These are phyloP conservation scores for Podocnemis expansa DNA, from an alignment of 2,113 vertebrate genomes.

Conservation along the genomic window DNA sequence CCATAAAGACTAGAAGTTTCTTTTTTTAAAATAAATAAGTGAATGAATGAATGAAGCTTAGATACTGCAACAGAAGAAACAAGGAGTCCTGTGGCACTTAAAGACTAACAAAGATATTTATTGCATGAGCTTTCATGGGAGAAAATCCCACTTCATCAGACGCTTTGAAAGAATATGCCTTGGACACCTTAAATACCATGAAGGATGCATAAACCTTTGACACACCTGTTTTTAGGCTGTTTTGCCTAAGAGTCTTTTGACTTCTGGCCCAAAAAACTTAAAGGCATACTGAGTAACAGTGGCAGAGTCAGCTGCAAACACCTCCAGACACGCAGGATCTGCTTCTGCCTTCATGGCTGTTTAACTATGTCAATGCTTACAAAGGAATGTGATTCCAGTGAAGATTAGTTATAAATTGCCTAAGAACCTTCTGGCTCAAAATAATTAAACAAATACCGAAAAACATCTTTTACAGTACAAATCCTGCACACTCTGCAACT, in stretches of 20 bases:
- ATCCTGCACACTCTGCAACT: neutral
- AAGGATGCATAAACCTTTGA: neutral
- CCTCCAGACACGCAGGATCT: neutral
- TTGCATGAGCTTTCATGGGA: no score
- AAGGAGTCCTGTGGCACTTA: no score
- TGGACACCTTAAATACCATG: neutral
- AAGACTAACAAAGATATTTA: no score
- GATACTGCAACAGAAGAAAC: neutral
- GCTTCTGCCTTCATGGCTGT: neutral
- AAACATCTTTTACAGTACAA: neutral
- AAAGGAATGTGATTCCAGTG: neutral
- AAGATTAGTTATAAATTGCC: neutral
- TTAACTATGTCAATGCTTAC: neutral
- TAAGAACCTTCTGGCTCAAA: neutral
- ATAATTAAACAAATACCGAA: neutral
- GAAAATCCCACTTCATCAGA: no score
- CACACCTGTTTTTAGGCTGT: neutral
- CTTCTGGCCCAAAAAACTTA: neutral
- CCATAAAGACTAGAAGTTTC: neutral
- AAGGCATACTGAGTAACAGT: neutral
- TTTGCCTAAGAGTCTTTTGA: neutral
- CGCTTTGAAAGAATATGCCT: neutral
- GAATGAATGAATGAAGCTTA: no score
- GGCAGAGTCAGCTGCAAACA: neutral
- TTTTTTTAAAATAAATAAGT: neutral